phyloP scores from a whole-genome alignment of 2,113 vertebrate genomes.

The Trogon surrucura region DNA sequence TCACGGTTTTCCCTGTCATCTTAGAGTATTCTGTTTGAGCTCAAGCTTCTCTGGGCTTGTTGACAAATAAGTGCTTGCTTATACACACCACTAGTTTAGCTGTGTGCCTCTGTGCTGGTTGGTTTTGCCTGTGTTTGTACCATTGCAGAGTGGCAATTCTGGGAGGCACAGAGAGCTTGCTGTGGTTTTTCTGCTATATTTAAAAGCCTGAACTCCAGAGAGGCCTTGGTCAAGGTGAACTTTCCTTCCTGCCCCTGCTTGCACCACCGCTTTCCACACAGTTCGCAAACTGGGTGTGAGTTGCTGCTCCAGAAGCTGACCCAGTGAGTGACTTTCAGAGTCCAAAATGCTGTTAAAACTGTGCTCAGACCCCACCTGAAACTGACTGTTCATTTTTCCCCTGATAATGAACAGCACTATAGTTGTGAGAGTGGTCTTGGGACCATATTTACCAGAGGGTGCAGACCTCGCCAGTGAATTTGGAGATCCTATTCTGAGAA shows the following conservation, averaged over 20 bases:
- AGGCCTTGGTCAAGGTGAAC: background rate
- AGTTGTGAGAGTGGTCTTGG: background rate
- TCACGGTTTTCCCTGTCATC: background rate
- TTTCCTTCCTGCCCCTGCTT: background rate
- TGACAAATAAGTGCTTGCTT: background rate
- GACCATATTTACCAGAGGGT: background rate
- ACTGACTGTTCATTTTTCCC: background rate
- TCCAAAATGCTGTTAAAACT: background rate
- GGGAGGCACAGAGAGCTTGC: background rate
- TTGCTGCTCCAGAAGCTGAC: background rate
- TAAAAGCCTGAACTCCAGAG: background rate
- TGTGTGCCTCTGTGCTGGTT: background rate
- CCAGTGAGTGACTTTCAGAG: background rate
- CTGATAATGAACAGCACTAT: background rate
- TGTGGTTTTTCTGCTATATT: background rate
- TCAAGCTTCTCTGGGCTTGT: background rate
- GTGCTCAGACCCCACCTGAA: background rate
- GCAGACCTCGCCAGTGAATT: constrained; percentile 18
- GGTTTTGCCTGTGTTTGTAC: background rate
- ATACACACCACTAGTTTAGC: rapidly evolving
- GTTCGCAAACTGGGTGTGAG: rapidly evolving
- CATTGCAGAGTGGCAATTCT: background rate
- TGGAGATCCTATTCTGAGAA: constrained; percentile 54
- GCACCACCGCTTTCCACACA: background rate
- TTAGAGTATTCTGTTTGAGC: background rate